Evolutionary conservation across 30 jellyfish, hydroid and myxozoan genomes (phyloP).

Genomic region (Pelagia noctiluca): DNA sequence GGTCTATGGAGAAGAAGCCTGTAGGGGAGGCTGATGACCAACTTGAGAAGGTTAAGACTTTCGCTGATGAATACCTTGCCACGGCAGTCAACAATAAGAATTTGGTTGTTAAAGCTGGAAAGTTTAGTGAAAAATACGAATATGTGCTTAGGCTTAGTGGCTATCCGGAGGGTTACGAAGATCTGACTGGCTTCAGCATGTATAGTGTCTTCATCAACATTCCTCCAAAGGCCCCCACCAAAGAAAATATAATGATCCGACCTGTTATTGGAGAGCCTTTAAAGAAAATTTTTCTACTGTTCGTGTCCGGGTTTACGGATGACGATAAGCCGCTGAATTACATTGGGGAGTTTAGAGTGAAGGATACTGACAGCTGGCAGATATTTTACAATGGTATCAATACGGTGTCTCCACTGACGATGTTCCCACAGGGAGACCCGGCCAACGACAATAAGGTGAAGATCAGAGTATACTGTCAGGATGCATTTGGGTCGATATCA

Average conservation of each 20-base stretch:
- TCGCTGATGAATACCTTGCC: neutral
- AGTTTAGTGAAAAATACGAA: neutral
- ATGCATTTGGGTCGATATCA: constrained; percentile 46
- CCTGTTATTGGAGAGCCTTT: constrained; percentile 51
- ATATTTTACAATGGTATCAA: constrained; percentile 41
- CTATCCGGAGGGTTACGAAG: neutral
- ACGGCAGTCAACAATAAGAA: constrained; percentile 44
- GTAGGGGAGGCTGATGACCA: constrained; percentile 32
- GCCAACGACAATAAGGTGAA: constrained; percentile 4
- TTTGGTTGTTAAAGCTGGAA: constrained; percentile 33
- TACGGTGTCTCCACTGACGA: constrained; percentile 11
- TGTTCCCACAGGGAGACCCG: constrained; percentile 59
- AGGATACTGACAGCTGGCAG: constrained; percentile 16
- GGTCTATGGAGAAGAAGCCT: constrained; percentile 47
- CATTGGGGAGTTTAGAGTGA: constrained; percentile 27
- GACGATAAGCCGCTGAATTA: constrained; percentile 61
- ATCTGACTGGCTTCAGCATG: constrained; percentile 44
- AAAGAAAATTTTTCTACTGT: constrained; percentile 17
- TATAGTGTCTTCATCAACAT: constrained; percentile 28
- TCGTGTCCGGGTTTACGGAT: constrained; percentile 37
- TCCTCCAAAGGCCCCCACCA: constrained; percentile 34
- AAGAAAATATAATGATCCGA: neutral
- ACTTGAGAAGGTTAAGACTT: constrained; percentile 1
- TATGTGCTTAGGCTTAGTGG: constrained; percentile 42
- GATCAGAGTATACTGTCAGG: constrained; percentile 36